Base-by-base conservation (phyloP, 2,888 invertebrate genomes). In the Nomada fabriciana region DNA sequence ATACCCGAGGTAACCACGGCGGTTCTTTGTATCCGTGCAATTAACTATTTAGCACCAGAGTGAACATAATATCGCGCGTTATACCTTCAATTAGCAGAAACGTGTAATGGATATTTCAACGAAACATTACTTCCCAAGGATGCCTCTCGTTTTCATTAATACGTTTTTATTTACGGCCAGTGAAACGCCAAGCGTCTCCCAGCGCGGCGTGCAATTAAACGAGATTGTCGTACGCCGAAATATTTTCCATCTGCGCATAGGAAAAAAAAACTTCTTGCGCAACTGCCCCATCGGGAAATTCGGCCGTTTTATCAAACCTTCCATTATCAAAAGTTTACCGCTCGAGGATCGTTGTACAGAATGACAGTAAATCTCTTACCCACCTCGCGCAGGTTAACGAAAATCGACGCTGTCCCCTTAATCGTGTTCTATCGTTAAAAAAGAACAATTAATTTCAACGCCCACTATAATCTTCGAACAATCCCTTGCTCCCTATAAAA, bases 271-370 rank as follows among this genome's bases (percentile, higher is more conserved):
- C 52, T 67, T 67, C 10, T 20, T 20, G 20, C 9, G 15, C 9
- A 67, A 67, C 67, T 36, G 20, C 20, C 9, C 52, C 67, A 36
- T 52, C 20, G 67, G n/a, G 29, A 59, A 70, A 70, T 60, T 18
- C 25, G 9, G 0, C 10, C n/a, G 55, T 57, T 57, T 5, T 29
- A 25, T 69, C 43, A n/a, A 59, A 50, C 42, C n/a, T 72, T 63
- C 36, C 50, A 43, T 53, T 55, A 42, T 25, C 23, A 25, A 59
- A 60, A 50, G 25, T 2, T 25, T 25, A 25, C 25, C 2, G 25
- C 25, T 2, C 25, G 25, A 25, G 25, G 2, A 29, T 29, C 29
- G 29, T 29, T 29, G 25, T 5, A 29, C 29, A 7, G 7, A 29
- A 29, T 5, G 29, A 29, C 29, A 7, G 36, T 7, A 7, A 36